These are phyloP conservation scores for Pachypeltis micranthus DNA, from an alignment of 1,140 invertebrate genomes.

Conservation along the genomic window DNA sequence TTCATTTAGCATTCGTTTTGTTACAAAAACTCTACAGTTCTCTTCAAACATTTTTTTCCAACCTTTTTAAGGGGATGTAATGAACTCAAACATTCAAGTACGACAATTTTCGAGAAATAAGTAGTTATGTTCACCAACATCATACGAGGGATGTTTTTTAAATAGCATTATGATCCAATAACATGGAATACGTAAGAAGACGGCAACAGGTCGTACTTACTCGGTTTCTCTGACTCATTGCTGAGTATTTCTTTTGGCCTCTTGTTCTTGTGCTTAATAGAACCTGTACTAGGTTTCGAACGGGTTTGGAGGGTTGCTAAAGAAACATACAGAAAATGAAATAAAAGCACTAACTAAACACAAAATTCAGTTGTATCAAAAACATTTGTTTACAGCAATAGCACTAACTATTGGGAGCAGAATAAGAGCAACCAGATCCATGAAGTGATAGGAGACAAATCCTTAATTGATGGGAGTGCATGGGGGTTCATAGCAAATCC, in stretches of 20 bases:
- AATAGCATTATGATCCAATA: not conserved
- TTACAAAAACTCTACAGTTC: too few relatives aligned
- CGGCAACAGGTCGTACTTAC: slow-evolving; percentile 11
- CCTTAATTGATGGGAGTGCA: too few relatives aligned
- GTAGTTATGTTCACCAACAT: too few relatives aligned
- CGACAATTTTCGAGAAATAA: too few relatives aligned
- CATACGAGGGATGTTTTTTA: too few relatives aligned
- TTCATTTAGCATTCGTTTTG: too few relatives aligned
- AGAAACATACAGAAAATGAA: slow-evolving; percentile 33
- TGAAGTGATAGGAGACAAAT: too few relatives aligned
- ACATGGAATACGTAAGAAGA: not conserved
- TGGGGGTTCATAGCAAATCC: too few relatives aligned
- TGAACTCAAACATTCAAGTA: too few relatives aligned
- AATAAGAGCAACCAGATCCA: too few relatives aligned
- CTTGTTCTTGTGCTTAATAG: slow-evolving; percentile 28
- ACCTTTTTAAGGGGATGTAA: too few relatives aligned
- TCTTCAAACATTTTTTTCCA: too few relatives aligned
- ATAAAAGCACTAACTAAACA: slow-evolving; percentile 24
- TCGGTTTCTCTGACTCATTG: slow-evolving; percentile 20
- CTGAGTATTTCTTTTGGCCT: slow-evolving; percentile 19
- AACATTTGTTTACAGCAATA: slow-evolving; percentile 8
- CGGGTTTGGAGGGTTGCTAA: slow-evolving; percentile 41
- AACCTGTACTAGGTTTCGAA: slow-evolving; percentile 38
- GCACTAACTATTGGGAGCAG: not conserved
- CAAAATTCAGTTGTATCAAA: slow-evolving; percentile 12